These are phyloP conservation scores for Cololabis saira DNA, from an alignment of 2,113 vertebrate species.

Conservation along the genomic window DNA sequence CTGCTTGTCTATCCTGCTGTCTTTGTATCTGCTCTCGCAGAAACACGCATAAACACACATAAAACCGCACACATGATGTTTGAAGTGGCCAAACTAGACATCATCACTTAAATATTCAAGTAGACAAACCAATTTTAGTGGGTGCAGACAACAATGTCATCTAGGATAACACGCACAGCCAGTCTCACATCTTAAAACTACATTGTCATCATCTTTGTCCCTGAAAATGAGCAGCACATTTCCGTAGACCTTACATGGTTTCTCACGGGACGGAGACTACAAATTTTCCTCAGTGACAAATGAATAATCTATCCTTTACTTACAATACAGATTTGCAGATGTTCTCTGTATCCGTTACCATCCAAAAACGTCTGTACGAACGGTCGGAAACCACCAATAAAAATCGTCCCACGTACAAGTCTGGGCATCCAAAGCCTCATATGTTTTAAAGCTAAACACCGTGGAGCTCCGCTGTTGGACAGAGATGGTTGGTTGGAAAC, in stretches of 20 bases:
- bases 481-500: too few relatives aligned
- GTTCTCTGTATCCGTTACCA: neutral
- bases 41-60: conserved; percentile 54
- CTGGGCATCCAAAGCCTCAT: too few relatives aligned
- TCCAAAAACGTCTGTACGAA: neutral
- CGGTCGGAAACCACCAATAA: too few relatives aligned
- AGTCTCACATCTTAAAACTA: neutral
- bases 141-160: neutral
- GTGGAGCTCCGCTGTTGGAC: too few relatives aligned
- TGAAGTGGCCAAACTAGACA: conserved; percentile 13
- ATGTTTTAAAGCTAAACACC: too few relatives aligned
- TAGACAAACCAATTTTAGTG: conserved; percentile 5
- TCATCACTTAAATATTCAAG: conserved; percentile 10
- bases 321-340: neutral
- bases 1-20: conserved; percentile 35
- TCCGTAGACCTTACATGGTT: too few relatives aligned
- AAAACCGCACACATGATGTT: conserved; percentile 32
- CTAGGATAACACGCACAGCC: neutral
- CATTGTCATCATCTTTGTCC: neutral
- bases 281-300: too few relatives aligned
- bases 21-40: conserved; percentile 38
- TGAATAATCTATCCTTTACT: too few relatives aligned
- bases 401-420: too few relatives aligned
- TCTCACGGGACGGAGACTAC: too few relatives aligned
- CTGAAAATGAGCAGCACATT: conserved; percentile 9